Base-by-base conservation (phyloP, 2,888 invertebrate species). In the Orgyia antiqua region DNA sequence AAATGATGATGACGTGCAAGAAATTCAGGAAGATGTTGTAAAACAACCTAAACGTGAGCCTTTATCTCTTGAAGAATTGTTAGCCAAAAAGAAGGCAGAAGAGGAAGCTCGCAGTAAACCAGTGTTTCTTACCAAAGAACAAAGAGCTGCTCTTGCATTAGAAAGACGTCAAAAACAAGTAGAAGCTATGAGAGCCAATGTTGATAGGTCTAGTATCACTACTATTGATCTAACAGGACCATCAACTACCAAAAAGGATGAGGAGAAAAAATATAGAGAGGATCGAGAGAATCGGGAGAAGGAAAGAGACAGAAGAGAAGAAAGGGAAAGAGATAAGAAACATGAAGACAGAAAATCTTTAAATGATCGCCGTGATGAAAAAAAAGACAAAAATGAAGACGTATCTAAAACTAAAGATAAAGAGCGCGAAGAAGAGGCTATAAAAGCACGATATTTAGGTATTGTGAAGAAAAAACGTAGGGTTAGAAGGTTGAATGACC, bases 91-190 rank as follows among this genome's bases (percentile, higher is more conserved):
- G 68, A 98, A 99, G 65, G 96, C 96, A 0, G 98, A 98, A 66
- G 97, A 98, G 70, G 95, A 94, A 59, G 97, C 95, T 1, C 89
- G 95, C 29, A 95, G 97, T 53, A 99, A 98, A 88, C 99, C 99
- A 0, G 96, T 97, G 15, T 99, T 99, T 69, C 83, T 99, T 19
- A 95, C 97, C 0, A 99, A 98, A 87, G 98, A 98, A 70, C 96
- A 99, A 70, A 89, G 99, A 56, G 95, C 93, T 0, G 93, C 92
- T 0, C 90, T 97, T 58, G 99, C 99, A 0, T 59, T 99, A 9
- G 93, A 94, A 62, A 89, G 94, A 29, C 89, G 99, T 1, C 94
- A 96, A 60, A 94, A 96, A 65, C 94, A 97, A 78, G 94, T 97
- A 0, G 95, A 94, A 19, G 92, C 91, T 9, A 88, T 96, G 48